Base-by-base conservation (phyloP, 2,797 vertebrate genomes). In the Lophius americanus region DNA sequence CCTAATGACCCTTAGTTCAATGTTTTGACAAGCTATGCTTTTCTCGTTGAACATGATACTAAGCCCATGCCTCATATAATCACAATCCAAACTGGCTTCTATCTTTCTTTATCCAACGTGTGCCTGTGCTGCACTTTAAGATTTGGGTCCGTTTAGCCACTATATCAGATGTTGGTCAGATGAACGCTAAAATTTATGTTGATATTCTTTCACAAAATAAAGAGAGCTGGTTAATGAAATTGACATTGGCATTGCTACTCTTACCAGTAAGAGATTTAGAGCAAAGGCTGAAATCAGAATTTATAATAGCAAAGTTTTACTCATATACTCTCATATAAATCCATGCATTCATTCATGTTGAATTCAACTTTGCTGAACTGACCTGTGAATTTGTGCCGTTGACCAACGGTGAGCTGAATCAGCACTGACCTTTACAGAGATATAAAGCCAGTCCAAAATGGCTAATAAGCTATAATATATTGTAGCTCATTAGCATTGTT, bases 141-240 rank as follows among this genome's bases (percentile, higher is more conserved):
- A 91, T 91, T 85, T 80, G 82, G 91, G 89, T 89, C 70, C 78
- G 59, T 85, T 86, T 82, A 70, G 85, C 87, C 78, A 51, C 74
- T 51, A 51, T 75, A 88, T 85, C 82, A 90, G 75, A 89, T 91
- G 91, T 71, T 70, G 77, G 83, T 55, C 74, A 32, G 68, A 80
- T 65, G 71, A 73, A 51, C 70, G 14, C 36, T 37, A 35, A 35
- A 38, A n/a, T 37, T 3, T 38, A 53, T 53, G 23, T 6, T 49
- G 32, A 61, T 73, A 73, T 48, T 54, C 69, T 49, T 57, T 9
- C 35, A 48, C 11, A 60, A 51, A 81, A 23, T 23, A 62, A 57
- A 35, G 43, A 60, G 50, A 60, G 5, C 9, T 51, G 43, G 12
- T 4, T 11, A 55, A 65, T 35, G 6, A 8, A 48, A 65, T 46